A percentile compares a stretch with the other conserved stretches of the same genome.
phyloP scores from a whole-genome alignment of 1,140 invertebrate genomes.

The Penaeus japonicus region DNA sequence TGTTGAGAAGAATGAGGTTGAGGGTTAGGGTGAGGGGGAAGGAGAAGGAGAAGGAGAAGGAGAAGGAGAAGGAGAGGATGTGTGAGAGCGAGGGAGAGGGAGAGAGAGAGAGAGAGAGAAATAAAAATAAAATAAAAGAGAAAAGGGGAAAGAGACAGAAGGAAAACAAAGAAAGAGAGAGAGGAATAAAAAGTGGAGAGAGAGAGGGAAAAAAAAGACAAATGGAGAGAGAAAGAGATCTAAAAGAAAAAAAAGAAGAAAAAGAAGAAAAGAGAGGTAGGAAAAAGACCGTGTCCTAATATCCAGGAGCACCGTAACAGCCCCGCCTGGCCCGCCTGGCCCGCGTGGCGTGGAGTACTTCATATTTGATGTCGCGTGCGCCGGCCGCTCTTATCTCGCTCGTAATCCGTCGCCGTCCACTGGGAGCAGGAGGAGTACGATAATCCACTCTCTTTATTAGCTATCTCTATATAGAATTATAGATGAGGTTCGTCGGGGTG shows the following conservation, averaged over 20 bases:
- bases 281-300: no score
- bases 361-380: no score
- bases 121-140: neutral
- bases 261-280: no score
- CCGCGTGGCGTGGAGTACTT: no score
- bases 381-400: no score
- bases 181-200: neutral
- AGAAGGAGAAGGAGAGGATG: neutral
- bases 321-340: no score
- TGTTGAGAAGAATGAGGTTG: neutral
- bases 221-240: no score
- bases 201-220: no score
- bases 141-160: neutral
- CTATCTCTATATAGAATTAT: no score
- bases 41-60: neutral
- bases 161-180: neutral
- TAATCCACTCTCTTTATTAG: neutral
- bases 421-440: neutral
- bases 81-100: neutral
- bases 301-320: no score
- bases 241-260: no score
- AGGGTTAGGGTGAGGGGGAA: neutral
- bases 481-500: neutral
- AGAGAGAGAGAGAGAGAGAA: neutral
- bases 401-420: no score